A percentile compares a stretch with the other conserved stretches of the same genome.
These are phyloP conservation scores for Sceloporus tristichus DNA, from an alignment of 2,113 vertebrate species.

Conservation along the genomic window DNA sequence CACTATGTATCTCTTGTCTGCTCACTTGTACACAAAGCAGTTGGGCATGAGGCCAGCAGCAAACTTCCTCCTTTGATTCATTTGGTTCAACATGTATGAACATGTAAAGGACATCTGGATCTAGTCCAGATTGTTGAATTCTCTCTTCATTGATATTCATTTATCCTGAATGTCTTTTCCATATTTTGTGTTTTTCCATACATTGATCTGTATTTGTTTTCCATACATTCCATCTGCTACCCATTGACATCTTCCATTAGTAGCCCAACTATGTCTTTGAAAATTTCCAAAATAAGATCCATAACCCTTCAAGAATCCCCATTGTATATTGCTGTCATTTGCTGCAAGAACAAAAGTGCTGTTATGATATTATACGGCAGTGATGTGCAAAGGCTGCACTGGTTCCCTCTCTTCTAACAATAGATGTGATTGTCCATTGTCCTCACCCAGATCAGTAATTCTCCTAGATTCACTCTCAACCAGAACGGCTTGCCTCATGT, in stretches of 20 bases:
- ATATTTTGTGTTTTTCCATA: neutral
- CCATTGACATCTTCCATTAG: neutral
- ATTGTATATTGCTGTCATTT: conserved; percentile 21
- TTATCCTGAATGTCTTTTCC: neutral
- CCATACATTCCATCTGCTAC: neutral
- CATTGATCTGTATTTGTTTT: neutral
- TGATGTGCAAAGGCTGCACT: neutral
- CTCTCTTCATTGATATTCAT: neutral
- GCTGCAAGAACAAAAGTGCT: conserved; percentile 21
- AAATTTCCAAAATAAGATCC: neutral
- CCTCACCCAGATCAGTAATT: conserved; percentile 27
- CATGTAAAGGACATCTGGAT: neutral
- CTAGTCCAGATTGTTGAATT: neutral
- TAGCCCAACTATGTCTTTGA: neutral
- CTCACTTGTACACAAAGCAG: no score
- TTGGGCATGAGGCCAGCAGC: no score
- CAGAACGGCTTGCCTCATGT: conserved; percentile 6
- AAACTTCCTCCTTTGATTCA: neutral
- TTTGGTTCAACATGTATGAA: neutral
- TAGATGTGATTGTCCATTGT: conserved; percentile 42
- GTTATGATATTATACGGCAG: conserved; percentile 34
- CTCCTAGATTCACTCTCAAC: conserved; percentile 4
- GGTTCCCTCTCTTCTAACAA: conserved; percentile 30
- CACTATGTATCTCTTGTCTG: neutral
- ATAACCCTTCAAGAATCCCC: conserved; percentile 2